These are phyloP conservation scores for Eira barbara DNA, from an alignment of 2,113 vertebrate species.

Conservation along the genomic window DNA sequence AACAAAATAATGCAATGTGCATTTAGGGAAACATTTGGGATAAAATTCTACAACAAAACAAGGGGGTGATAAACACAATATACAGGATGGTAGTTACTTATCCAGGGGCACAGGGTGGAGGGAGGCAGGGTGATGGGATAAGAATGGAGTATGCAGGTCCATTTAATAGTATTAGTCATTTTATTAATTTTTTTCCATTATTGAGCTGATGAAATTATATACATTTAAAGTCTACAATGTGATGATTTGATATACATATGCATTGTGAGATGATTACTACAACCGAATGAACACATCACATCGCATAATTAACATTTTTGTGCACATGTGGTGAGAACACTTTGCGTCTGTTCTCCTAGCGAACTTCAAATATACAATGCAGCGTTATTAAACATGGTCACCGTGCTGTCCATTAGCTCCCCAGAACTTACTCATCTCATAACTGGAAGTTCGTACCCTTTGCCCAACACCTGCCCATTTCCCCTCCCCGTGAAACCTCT, in stretches of 20 bases:
- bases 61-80: not conserved
- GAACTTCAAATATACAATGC: not conserved
- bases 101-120: not conserved
- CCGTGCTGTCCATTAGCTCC: not conserved
- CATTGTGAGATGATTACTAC: not conserved
- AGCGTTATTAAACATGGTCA: not conserved
- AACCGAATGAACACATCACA: not conserved
- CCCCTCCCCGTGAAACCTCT: not conserved
- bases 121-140: not conserved
- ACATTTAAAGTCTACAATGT: not conserved
- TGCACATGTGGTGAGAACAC: not conserved
- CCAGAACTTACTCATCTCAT: not conserved
- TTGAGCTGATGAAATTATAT: not conserved
- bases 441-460: not conserved
- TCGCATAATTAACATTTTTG: not conserved
- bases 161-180: not conserved
- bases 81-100: not conserved
- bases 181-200: not conserved
- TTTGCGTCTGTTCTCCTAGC: not conserved
- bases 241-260: not conserved
- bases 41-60: not conserved
- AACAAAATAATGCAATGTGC: not conserved
- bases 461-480: not conserved
- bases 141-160: not conserved
- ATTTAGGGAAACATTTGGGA: not conserved